A percentile compares a stretch with the other conserved stretches of the same genome.
These are phyloP conservation scores for Sminthurinus signatus DNA, from an alignment of 1,140 invertebrate species.

Conservation along the genomic window DNA sequence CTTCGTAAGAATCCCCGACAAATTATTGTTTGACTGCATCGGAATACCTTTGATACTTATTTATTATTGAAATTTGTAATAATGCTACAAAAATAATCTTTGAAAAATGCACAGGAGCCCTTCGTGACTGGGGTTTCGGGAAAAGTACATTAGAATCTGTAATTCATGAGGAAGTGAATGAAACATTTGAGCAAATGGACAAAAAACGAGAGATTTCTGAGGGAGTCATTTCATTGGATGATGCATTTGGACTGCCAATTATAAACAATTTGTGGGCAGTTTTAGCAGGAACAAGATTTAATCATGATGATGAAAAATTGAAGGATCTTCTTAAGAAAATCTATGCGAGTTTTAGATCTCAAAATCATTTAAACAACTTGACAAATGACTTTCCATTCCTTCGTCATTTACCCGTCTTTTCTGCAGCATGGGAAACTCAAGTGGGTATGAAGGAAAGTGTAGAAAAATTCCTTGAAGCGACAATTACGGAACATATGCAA, in stretches of 20 bases:
- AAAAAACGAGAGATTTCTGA: slow-evolving; percentile 5
- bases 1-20: too few species aligned
- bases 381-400: slow-evolving; percentile 31
- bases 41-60: too few species aligned
- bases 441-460: neutral
- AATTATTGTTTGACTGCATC: too few species aligned
- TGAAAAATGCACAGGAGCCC: too few species aligned
- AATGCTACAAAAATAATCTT: too few species aligned
- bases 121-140: slow-evolving; percentile 51
- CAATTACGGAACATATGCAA: slow-evolving; percentile 45
- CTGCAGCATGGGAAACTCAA: slow-evolving; percentile 2
- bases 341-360: slow-evolving; percentile 19
- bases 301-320: slow-evolving; percentile 51
- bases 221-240: slow-evolving; percentile 10
- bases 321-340: slow-evolving; percentile 57
- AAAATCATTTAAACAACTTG: neutral
- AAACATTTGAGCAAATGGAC: slow-evolving; percentile 23
- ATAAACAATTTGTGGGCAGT: slow-evolving; percentile 70
- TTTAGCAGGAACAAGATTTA: slow-evolving; percentile 56
- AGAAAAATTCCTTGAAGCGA: slow-evolving; percentile 30
- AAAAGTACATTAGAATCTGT: slow-evolving; percentile 62
- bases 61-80: too few species aligned
- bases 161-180: slow-evolving; percentile 57
- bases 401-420: slow-evolving; percentile 21
- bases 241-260: slow-evolving; percentile 56